These are phyloP conservation scores for Entomobrya multifasciata DNA, from an alignment of 2,888 invertebrate genomes.

Conservation along the genomic window DNA sequence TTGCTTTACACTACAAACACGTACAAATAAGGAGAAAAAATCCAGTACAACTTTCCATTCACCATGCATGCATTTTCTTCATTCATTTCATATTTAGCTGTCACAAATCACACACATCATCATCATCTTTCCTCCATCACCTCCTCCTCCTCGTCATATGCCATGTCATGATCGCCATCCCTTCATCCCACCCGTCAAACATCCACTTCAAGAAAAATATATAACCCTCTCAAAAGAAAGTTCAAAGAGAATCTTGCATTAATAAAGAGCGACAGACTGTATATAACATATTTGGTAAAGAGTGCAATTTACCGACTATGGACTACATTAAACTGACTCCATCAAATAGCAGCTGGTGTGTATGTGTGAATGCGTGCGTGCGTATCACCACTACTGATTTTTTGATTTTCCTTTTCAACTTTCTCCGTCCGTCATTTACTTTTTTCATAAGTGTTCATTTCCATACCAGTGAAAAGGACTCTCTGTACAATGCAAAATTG, in stretches of 20 bases:
- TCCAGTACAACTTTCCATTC: background rate
- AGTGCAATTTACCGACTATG: background rate
- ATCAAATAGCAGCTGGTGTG: background rate
- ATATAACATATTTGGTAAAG: too few species aligned
- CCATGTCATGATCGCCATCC: too few species aligned
- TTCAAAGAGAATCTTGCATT: too few species aligned
- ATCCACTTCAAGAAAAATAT: background rate
- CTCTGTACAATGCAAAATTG: background rate
- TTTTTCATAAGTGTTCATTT: too few species aligned
- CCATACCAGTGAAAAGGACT: too few species aligned
- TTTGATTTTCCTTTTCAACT: background rate
- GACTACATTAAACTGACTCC: background rate
- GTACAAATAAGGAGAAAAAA: background rate
- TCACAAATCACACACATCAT: constrained; percentile 2
- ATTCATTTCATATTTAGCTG: background rate
- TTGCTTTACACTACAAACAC: background rate
- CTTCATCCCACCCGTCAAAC: background rate
- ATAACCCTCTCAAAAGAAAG: too few species aligned
- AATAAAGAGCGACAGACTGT: too few species aligned
- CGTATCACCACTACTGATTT: background rate
- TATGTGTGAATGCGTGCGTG: background rate
- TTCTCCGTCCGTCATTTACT: too few species aligned
- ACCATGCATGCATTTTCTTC: background rate
- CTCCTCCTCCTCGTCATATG: too few species aligned
- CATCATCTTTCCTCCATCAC: background rate